Percentiles rank a stretch among this genome's conserved stretches.
These are phyloP conservation scores for Reticulitermes speratus DNA, from an alignment of 1,140 invertebrate species.

Conservation along the genomic window DNA sequence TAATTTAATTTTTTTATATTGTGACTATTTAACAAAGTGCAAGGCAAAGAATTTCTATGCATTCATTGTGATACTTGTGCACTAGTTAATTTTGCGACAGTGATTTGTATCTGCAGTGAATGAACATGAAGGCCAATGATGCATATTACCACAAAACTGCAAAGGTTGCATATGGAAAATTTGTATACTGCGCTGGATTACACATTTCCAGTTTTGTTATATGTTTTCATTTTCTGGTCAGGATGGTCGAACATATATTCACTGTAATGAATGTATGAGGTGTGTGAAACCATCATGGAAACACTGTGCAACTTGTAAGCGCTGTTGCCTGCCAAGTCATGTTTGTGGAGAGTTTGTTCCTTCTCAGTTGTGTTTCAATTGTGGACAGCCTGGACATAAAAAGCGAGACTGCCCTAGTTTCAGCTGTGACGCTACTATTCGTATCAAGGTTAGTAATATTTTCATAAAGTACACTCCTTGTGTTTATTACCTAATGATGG, in stretches of 20 bases:
- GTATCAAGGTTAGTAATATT: background rate
- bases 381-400: slow-evolving; percentile 18
- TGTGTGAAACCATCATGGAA: slow-evolving; percentile 82
- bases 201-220: no score
- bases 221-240: slow-evolving; percentile 31
- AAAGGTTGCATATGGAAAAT: no score
- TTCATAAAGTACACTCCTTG: background rate
- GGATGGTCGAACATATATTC: slow-evolving; percentile 74
- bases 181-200: no score
- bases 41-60: no score
- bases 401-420: background rate
- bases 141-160: no score
- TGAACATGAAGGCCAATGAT: no score
- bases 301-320: slow-evolving; percentile 71
- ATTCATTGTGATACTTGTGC: no score
- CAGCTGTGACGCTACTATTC: background rate
- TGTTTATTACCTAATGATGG: no score
- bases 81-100: no score
- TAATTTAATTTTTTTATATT: background rate
- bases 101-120: no score
- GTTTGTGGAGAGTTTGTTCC: slow-evolving; percentile 53
- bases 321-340: slow-evolving; percentile 64
- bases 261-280: slow-evolving; percentile 71
- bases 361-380: slow-evolving; percentile 19
- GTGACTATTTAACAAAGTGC: no score